Evolutionary conservation across 2,113 vertebrate genomes (phyloP).

Genomic region (Nipponia nippon): DNA sequence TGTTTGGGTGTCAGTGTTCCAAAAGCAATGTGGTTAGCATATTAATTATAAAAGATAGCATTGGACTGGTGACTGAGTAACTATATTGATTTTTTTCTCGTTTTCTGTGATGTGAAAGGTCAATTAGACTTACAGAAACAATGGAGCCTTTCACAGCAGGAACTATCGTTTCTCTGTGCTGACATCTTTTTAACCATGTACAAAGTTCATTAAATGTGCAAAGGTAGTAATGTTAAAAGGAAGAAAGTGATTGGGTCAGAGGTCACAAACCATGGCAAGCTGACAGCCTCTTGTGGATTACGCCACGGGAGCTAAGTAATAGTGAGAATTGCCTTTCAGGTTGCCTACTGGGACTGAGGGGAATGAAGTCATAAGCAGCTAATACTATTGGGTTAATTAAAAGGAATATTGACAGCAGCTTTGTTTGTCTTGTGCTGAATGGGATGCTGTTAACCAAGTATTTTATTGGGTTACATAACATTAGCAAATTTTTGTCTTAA

Average conservation of each 20-base stretch:
- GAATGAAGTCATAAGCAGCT: conserved; percentile 69
- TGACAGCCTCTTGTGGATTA: conserved; percentile 66
- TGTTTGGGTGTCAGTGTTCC: conserved; percentile 81
- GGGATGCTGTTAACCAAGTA: conserved; percentile 52
- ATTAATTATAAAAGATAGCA: conserved; percentile 81
- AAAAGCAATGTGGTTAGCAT: conserved; percentile 76
- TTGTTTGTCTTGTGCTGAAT: conserved; percentile 57
- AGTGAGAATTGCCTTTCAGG: conserved; percentile 73
- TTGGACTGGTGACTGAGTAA: conserved; percentile 68
- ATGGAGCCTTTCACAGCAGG: conserved; percentile 76
- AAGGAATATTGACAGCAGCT: conserved; percentile 70
- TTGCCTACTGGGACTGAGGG: conserved; percentile 50
- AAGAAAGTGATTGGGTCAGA: conserved; percentile 70
- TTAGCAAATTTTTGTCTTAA: conserved; percentile 38
- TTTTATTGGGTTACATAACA: conserved; percentile 45
- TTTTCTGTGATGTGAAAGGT: conserved; percentile 82
- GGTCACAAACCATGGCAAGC: conserved; percentile 60
- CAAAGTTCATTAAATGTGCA: conserved; percentile 78
- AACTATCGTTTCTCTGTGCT: conserved; percentile 68
- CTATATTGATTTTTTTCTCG: conserved; percentile 78
- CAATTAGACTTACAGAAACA: conserved; percentile 80
- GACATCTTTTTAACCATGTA: conserved; percentile 74
- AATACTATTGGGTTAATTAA: conserved; percentile 74
- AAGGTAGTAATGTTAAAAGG: conserved; percentile 66
- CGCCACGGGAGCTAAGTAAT: conserved; percentile 54